Evolutionary conservation across 2,797 vertebrate genomes (phyloP).

Genomic region (Cyprinodon diabolis): DNA sequence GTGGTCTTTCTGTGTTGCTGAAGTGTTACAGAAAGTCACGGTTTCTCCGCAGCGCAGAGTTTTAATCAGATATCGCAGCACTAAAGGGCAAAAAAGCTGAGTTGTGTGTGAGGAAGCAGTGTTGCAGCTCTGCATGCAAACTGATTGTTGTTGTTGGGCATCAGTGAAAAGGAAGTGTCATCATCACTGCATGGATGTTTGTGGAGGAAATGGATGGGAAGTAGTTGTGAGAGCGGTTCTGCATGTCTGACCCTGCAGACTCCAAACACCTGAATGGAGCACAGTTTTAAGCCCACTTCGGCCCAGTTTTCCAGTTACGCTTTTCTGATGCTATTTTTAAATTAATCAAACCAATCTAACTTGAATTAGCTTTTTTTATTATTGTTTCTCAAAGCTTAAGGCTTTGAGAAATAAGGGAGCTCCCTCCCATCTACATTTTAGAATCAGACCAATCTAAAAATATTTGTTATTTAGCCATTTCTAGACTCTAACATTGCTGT

Average conservation of each 20-base stretch:
- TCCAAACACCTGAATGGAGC: constrained; percentile 31
- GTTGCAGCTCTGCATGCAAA: constrained; percentile 54
- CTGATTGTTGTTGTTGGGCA: neutral
- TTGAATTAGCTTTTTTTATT: neutral
- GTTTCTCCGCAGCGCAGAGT: constrained; percentile 75
- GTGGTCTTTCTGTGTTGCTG: constrained; percentile 36
- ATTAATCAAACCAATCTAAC: neutral
- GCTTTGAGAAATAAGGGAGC: constrained; percentile 17
- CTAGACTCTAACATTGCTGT: too few relatives aligned
- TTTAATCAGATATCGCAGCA: constrained; percentile 64
- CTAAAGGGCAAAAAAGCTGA: constrained; percentile 22
- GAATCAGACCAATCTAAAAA: constrained; percentile 23
- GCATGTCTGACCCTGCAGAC: constrained; percentile 55
- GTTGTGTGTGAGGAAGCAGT: constrained; percentile 15
- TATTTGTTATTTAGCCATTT: too few relatives aligned
- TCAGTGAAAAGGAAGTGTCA: constrained; percentile 9
- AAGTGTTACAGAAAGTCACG: constrained; percentile 43
- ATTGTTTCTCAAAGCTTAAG: constrained; percentile 41
- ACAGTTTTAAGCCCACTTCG: constrained; percentile 39
- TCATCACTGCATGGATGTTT: constrained; percentile 59
- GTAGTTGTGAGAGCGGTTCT: constrained; percentile 38
- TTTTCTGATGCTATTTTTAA: neutral
- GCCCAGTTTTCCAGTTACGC: constrained; percentile 15
- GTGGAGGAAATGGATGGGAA: constrained; percentile 23
- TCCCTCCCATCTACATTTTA: constrained; percentile 15